Percentiles rank a stretch among this genome's conserved stretches.
Evolutionary conservation across 2,797 vertebrate genomes (phyloP).

Genomic region (Phalloptychus januarius): DNA sequence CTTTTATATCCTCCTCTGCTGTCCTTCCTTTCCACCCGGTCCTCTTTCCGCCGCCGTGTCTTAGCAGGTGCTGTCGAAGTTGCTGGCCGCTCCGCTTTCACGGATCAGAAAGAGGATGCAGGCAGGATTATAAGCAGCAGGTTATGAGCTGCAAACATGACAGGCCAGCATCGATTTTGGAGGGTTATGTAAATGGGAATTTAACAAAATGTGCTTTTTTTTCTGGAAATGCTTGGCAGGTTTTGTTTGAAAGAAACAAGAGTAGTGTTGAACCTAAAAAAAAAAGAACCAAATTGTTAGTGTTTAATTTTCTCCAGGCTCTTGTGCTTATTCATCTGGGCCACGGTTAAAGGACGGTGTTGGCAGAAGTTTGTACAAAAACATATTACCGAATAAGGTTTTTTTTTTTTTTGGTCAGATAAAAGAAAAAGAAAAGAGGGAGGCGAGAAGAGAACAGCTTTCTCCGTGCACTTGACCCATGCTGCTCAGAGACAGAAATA

Average conservation of each 20-base stretch:
- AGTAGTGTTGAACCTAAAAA: constrained; percentile 30
- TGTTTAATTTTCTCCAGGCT: constrained; percentile 71
- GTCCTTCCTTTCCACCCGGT: constrained; percentile 29
- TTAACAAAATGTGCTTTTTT: constrained; percentile 66
- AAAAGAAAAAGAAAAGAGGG: constrained; percentile 29
- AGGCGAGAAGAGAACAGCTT: constrained; percentile 38
- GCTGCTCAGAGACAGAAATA: constrained; percentile 54
- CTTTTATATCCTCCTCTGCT: constrained; percentile 48
- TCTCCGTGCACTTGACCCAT: constrained; percentile 53
- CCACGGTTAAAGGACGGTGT: constrained; percentile 57
- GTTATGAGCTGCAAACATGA: constrained; percentile 76
- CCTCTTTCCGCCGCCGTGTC: constrained; percentile 48
- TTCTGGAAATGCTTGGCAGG: constrained; percentile 35
- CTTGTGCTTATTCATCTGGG: constrained; percentile 60
- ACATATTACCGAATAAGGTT: constrained; percentile 46
- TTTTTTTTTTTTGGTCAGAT: constrained; percentile 25
- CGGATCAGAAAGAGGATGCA: constrained; percentile 67
- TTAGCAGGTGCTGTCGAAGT: constrained; percentile 67
- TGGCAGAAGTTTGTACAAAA: constrained; percentile 70
- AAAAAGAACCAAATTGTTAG: constrained; percentile 60
- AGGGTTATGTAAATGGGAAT: constrained; percentile 77
- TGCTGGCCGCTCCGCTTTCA: constrained; percentile 64
- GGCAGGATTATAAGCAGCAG: constrained; percentile 74
- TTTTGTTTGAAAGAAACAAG: constrained; percentile 41
- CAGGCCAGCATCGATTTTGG: constrained; percentile 72